Conservation (phyloP, 1,140 invertebrate species). For the Cydia amplana region DNA sequence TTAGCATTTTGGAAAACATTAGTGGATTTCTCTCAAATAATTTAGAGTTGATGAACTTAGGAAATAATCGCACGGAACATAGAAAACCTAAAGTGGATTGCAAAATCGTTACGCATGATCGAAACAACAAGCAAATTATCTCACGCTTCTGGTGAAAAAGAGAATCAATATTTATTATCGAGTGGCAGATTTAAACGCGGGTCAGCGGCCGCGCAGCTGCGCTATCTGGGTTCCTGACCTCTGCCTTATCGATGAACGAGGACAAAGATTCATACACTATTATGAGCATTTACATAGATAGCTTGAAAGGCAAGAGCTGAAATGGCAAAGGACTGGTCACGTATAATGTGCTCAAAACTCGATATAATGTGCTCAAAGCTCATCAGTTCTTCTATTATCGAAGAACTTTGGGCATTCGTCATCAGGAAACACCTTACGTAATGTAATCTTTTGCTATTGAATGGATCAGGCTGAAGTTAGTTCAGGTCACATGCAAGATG, state of each 20-base stretch:
- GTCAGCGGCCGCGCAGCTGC: conserved; percentile 12
- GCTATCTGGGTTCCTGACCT: conserved; percentile 13
- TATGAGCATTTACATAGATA: conserved; percentile 6
- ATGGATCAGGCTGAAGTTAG: too few species aligned
- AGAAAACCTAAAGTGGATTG: not conserved
- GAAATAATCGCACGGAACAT: not conserved
- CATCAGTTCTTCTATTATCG: too few species aligned
- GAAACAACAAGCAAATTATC: not conserved
- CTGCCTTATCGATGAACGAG: conserved; percentile 10
- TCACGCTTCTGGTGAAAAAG: not conserved
- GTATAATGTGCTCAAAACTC: not conserved
- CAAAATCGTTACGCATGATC: not conserved
- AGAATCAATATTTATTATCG: conserved; percentile 14
- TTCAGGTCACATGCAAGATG: too few species aligned
- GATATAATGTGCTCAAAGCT: too few species aligned
- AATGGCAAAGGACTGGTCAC: conserved; percentile 3
- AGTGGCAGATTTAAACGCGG: conserved; percentile 9
- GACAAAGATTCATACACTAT: conserved; percentile 10
- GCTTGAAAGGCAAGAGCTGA: not conserved
- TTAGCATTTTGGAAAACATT: too few species aligned
- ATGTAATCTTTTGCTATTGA: too few species aligned
- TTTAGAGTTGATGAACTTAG: too few species aligned
- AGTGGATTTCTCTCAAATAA: too few species aligned
- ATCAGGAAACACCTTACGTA: too few species aligned
- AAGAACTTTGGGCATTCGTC: not conserved